Evolutionary conservation across 2,113 vertebrate genomes (phyloP).

Genomic region (Sceloporus undulatus): DNA sequence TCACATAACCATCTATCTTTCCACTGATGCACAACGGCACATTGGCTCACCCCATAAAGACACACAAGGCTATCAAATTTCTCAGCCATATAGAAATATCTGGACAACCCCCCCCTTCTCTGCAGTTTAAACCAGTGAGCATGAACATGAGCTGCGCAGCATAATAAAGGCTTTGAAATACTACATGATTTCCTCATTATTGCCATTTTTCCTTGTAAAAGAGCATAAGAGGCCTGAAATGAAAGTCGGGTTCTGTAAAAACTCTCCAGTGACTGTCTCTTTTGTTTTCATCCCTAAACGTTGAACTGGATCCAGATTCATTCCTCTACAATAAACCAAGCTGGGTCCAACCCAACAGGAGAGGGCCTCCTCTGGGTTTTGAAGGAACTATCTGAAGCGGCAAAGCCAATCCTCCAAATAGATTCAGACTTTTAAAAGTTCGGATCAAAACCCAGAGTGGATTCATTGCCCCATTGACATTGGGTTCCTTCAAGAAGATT

Average conservation of each 20-base stretch:
- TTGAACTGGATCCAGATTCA: background rate
- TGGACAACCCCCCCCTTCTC: constrained; percentile 14
- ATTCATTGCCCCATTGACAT: too few species aligned
- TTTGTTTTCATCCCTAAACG: background rate
- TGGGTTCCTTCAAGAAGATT: too few species aligned
- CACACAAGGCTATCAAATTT: constrained; percentile 3
- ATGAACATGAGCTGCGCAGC: background rate
- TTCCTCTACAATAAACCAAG: background rate
- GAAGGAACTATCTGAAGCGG: too few species aligned
- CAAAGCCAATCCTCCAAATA: too few species aligned
- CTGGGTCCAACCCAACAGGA: background rate
- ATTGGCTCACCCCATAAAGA: background rate
- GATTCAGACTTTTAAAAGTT: too few species aligned
- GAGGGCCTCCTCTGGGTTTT: too few species aligned
- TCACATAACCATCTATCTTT: constrained; percentile 19
- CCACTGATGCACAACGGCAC: background rate
- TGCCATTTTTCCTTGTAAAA: background rate
- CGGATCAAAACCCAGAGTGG: too few species aligned
- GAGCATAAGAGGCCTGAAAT: constrained; percentile 1
- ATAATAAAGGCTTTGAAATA: background rate
- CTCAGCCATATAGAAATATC: background rate
- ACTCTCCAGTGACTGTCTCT: background rate
- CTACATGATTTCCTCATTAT: background rate
- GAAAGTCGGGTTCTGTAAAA: constrained; percentile 6
- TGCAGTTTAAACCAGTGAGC: background rate